Evolutionary conservation across 2,113 vertebrate species (phyloP).

Genomic region (Centrocercus urophasianus): DNA sequence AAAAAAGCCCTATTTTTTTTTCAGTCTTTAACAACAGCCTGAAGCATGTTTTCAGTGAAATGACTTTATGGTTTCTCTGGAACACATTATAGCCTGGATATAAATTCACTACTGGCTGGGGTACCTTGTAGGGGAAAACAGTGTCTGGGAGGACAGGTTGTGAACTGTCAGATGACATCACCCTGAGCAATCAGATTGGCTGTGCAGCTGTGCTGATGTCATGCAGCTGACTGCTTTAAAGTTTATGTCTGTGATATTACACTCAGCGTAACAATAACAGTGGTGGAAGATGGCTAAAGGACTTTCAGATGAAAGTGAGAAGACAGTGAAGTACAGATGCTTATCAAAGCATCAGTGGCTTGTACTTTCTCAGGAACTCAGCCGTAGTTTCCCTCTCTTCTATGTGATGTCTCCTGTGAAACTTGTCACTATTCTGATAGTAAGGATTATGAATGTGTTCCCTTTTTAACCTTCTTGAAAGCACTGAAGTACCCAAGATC

Average conservation of each 20-base stretch:
- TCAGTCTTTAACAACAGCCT: neutral
- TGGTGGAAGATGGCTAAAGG: neutral
- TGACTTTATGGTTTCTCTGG: slow-evolving; percentile 6
- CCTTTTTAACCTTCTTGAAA: neutral
- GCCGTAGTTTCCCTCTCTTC: neutral
- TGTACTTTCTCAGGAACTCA: neutral
- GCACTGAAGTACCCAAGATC: neutral
- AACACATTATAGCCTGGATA: neutral
- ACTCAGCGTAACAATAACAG: neutral
- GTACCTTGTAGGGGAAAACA: neutral
- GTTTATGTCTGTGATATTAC: neutral
- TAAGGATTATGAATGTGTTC: neutral
- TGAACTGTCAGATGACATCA: neutral
- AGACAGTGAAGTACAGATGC: neutral
- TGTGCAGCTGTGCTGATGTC: slow-evolving; percentile 34
- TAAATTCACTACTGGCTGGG: neutral
- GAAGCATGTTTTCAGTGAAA: neutral
- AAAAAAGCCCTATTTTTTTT: neutral
- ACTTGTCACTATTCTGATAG: neutral
- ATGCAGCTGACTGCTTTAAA: neutral
- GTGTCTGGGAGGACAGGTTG: neutral
- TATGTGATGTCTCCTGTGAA: neutral
- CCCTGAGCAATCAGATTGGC: neutral
- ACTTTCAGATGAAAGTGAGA: neutral
- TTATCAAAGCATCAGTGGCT: neutral